Conservation (phyloP, 2,888 invertebrate genomes). For the Andricus curvator region DNA sequence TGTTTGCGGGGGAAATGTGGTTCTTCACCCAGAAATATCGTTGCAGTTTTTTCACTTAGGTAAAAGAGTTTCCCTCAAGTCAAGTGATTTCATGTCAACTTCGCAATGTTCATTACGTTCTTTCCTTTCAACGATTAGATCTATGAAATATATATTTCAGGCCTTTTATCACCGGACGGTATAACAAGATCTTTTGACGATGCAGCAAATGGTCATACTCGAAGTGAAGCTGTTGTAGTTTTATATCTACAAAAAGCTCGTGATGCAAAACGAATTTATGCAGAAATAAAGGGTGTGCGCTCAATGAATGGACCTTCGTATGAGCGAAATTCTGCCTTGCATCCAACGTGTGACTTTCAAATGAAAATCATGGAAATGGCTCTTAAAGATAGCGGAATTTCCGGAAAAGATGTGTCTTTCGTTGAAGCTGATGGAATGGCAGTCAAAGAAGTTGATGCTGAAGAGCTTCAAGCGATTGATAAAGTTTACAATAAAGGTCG, state of each 20-base stretch:
- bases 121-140: too few species aligned
- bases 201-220: conserved; percentile 47
- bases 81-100: not conserved
- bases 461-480: conserved; percentile 41
- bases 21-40: conserved; percentile 56
- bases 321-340: conserved; percentile 9
- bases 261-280: too few species aligned
- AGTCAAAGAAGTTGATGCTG: conserved; percentile 63
- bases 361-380: conserved; percentile 35
- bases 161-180: conserved; percentile 53
- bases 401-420: conserved; percentile 53
- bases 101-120: not conserved
- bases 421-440: conserved; percentile 80
- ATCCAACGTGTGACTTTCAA: conserved; percentile 49
- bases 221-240: too few species aligned
- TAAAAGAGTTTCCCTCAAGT: conserved; percentile 39
- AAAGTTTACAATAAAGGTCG: conserved; percentile 53
- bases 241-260: too few species aligned
- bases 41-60: conserved; percentile 51
- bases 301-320: too few species aligned
- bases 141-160: conserved; percentile 59
- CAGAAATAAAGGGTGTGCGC: too few species aligned
- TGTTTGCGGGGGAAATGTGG: conserved; percentile 45
- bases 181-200: conserved; percentile 52
- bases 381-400: conserved; percentile 22